Percentiles rank a stretch among this genome's conserved stretches.
Conservation (phyloP, 2,888 invertebrate genomes). For the Sarcophaga caerulescens region DNA sequence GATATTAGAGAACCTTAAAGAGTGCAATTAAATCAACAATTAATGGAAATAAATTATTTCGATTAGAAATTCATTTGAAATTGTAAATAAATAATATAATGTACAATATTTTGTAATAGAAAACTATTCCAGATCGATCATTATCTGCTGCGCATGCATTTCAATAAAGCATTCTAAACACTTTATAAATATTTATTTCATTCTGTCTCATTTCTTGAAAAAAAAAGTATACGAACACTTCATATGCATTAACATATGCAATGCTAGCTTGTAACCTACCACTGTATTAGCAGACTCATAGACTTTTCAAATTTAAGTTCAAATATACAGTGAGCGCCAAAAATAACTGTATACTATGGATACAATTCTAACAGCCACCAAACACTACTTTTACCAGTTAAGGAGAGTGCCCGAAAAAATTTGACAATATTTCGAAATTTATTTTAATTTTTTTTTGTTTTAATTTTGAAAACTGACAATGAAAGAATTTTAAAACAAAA, state of each 20-base stretch:
- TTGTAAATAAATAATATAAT: neutral
- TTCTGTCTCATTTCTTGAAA: neutral
- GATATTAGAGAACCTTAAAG: neutral
- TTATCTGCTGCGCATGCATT: no score
- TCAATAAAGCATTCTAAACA: neutral
- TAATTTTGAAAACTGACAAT: no score
- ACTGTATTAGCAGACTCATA: no score
- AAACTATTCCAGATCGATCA: constrained; percentile 21
- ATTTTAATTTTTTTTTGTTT: no score
- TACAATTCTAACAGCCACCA: no score
- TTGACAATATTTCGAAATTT: no score
- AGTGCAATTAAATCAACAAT: constrained; percentile 42
- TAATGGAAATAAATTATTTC: constrained; percentile 45
- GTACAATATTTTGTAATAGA: neutral
- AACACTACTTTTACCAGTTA: no score
- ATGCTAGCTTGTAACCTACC: neutral
- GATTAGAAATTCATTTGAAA: constrained; percentile 12
- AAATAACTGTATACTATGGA: no score
- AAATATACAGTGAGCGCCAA: no score
- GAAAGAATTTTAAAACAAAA: no score
- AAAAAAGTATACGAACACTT: neutral
- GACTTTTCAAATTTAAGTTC: no score
- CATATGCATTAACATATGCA: neutral
- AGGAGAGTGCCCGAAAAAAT: no score
- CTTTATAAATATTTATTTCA: constrained; percentile 21